phyloP scores from a whole-genome alignment of 1,140 invertebrate species.

The Danaus plexippus region DNA sequence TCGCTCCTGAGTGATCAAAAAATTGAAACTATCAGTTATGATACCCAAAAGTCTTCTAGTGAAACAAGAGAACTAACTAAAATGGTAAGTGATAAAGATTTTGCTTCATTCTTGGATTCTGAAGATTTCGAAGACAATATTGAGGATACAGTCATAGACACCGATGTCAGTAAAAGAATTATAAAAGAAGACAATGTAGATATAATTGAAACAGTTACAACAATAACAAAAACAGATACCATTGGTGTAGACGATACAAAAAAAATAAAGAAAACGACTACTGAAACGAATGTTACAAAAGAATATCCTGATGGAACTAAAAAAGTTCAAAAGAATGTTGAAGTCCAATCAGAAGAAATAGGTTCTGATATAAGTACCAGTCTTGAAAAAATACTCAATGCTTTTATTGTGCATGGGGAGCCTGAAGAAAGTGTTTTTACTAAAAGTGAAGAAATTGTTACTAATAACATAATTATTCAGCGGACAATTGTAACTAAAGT shows the following conservation, averaged over 20 bases:
- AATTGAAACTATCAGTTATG: constrained; percentile 6
- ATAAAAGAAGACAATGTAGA: constrained; percentile 59
- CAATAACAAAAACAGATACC: constrained; percentile 64
- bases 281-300: constrained; percentile 60
- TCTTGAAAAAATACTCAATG: constrained; percentile 47
- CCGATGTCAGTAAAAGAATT: constrained; percentile 64
- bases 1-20: constrained; percentile 20
- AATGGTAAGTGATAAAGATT: constrained; percentile 19
- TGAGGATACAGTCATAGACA: constrained; percentile 64
- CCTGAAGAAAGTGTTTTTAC: constrained; percentile 52
- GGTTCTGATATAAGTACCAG: constrained; percentile 31
- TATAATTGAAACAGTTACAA: constrained; percentile 66
- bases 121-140: constrained; percentile 52
- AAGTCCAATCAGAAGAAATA: constrained; percentile 62
- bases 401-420: constrained; percentile 36
- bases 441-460: constrained; percentile 43
- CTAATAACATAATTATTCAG: constrained; percentile 47
- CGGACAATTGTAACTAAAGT: constrained; percentile 49
- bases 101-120: constrained; percentile 32
- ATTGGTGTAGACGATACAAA: constrained; percentile 47
- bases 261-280: constrained; percentile 58
- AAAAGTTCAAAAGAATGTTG: constrained; percentile 60
- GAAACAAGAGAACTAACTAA: constrained; percentile 18
- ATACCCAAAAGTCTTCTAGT: constrained; percentile 21
- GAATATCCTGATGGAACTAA: constrained; percentile 63